Base-by-base conservation (phyloP, 2,113 vertebrate genomes). In the Pungitius pungitius region DNA sequence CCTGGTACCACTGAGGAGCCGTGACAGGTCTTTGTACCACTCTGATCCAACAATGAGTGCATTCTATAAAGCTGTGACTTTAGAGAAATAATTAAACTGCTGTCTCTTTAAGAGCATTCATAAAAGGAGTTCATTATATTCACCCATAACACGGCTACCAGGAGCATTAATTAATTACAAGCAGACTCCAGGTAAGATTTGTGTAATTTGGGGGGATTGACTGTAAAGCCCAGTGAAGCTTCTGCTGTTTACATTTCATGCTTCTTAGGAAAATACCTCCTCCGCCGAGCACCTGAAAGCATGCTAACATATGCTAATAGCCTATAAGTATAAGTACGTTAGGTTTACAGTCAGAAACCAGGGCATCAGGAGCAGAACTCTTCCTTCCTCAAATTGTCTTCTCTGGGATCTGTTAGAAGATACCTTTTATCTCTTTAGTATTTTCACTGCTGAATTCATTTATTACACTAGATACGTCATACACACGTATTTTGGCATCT, bases 131-230 rank as follows among this genome's bases (percentile, higher is more conserved):
- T 9, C 4, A 35, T 65, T 59, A 24, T 6, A 20, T 42, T 12
- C 13, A 18, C 1, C 24, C 1, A 35, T n/a, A 37, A 47, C 26
- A 59, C 18, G 43, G 47, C 39, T 20, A 40, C 30, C 10, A 42
- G 4, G 30, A 67, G 11, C 5, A 55, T 20, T 40, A 24, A 68
- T 67, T 39, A 54, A 58, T 39, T 39, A 37, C 52, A 73, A 63
- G 69, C 5, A 63, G 17, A 83, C 57, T 22, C 14, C 51, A 59
- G 67, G 55, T 35, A 66, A 49, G 42, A 54, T 30, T 60, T 74
- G 22, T 55, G 60, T 57, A 47, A 52, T 45, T 57, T 62, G 20
- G 56, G 30, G 6, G 40, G 60, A 64, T 30, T 61, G 47, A 39
- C 35, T 69, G 37, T 69, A 43, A 63, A 43, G 17, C 40, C 26